Conservation (phyloP, 2,113 vertebrate genomes). For the Myotis davidii region DNA sequence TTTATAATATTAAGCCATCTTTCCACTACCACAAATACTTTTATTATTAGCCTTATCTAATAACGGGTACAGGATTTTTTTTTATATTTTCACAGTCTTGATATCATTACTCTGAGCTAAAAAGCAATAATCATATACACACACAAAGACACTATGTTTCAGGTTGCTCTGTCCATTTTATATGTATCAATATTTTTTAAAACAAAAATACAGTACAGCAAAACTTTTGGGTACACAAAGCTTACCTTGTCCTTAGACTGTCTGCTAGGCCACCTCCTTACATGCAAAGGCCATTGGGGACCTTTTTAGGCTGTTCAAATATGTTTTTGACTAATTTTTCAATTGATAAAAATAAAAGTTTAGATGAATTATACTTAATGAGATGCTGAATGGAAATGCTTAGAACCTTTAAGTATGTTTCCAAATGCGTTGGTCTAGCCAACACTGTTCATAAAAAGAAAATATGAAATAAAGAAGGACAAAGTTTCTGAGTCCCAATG, state of each 20-base stretch:
- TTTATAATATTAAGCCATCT: slow-evolving; percentile 47
- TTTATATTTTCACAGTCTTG: slow-evolving; percentile 14
- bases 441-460: not conserved
- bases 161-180: not conserved
- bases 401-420: not conserved
- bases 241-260: not conserved
- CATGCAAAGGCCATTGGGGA: not conserved
- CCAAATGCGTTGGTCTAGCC: not conserved
- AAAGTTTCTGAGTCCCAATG: not conserved
- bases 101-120: not conserved
- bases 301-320: not conserved
- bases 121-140: not conserved
- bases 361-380: not conserved
- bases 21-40: not conserved
- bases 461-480: not conserved
- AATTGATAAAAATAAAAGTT: not conserved
- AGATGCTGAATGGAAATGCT: not conserved
- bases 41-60: slow-evolving; percentile 25
- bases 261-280: not conserved
- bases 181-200: not conserved
- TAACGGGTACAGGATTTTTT: not conserved
- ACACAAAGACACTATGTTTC: not conserved
- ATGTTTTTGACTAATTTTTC: not conserved
- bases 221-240: not conserved
- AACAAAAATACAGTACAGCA: not conserved